Base-by-base conservation (phyloP, 1,140 invertebrate genomes). In the Armadillidium nasatum region DNA sequence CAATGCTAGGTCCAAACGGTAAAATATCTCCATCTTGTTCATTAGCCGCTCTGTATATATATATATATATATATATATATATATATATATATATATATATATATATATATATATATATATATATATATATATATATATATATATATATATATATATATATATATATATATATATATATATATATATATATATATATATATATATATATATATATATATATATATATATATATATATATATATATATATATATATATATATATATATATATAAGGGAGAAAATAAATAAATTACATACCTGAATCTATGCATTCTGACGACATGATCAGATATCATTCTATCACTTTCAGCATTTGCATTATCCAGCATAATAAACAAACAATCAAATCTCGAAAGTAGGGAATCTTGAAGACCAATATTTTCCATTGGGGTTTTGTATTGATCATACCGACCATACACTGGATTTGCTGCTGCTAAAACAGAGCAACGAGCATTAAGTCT, bases 351-450 rank as follows among this genome's bases (percentile, higher is more conserved):
- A 84, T 99, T 94, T 21, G 93, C 91, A 70, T 91, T 89, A 85
- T 99, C 98, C 81, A 99, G 85, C 88, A 99, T 92, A 78, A 99
- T 97, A 83, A 99, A 99, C 4, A 99, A 87, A 76, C 99, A 88
- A 90, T 99, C 98, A 86, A 99, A 99, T 89, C 98, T 95, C 13
- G 97, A 99, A 0, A 99, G 86, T 44, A 99, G 84, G 0, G 98
- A 99, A 87, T 99, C 98, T 86, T 99, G 97, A 21, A 97, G 86
- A 0, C 96, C 96, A 83, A 99, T 99, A 86, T 99, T 99, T 84
- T 99, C 97, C 97, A 99, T 99, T 0, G 98, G 98, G 0, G 95
- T 95, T 86, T 98, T 99, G 86, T 97, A 99, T 84, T 96, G 94
- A 87, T 99, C 95, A 83, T 99, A 99, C 82, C 94, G 89, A 80